Evolutionary conservation across 2,113 vertebrate species (phyloP).

Genomic region (Raja brachyura): DNA sequence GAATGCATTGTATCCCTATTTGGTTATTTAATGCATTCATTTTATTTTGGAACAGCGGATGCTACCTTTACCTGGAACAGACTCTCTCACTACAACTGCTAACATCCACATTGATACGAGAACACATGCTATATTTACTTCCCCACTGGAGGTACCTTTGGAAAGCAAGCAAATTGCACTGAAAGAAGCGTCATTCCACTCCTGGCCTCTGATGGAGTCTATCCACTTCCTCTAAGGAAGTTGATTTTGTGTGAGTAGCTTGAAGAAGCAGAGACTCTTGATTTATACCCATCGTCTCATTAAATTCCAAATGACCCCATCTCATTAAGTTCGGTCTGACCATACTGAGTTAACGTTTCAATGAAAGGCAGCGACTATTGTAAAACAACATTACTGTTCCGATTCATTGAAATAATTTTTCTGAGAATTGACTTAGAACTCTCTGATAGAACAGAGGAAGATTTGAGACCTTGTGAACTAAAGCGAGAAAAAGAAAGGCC

Average conservation of each 20-base stretch:
- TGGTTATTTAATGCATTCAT: background rate
- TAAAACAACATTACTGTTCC: background rate
- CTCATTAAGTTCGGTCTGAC: background rate
- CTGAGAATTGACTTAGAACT: background rate
- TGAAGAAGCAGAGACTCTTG: background rate
- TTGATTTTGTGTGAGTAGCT: background rate
- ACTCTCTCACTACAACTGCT: background rate
- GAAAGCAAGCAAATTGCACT: background rate
- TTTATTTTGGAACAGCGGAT: background rate
- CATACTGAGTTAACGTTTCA: background rate
- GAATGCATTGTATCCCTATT: background rate
- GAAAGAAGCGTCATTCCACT: background rate
- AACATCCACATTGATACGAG: background rate
- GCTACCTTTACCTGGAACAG: background rate
- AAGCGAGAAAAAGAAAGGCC: background rate
- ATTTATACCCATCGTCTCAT: background rate
- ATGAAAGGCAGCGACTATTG: background rate
- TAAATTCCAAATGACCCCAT: background rate
- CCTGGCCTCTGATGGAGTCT: background rate
- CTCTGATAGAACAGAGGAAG: background rate
- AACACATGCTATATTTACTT: background rate
- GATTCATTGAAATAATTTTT: too few relatives aligned
- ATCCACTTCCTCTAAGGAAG: slow-evolving; percentile 20
- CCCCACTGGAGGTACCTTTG: background rate
- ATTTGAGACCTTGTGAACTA: background rate